phyloP scores from a whole-genome alignment of 2,113 vertebrate species.

The Myxocyprinus asiaticus region DNA sequence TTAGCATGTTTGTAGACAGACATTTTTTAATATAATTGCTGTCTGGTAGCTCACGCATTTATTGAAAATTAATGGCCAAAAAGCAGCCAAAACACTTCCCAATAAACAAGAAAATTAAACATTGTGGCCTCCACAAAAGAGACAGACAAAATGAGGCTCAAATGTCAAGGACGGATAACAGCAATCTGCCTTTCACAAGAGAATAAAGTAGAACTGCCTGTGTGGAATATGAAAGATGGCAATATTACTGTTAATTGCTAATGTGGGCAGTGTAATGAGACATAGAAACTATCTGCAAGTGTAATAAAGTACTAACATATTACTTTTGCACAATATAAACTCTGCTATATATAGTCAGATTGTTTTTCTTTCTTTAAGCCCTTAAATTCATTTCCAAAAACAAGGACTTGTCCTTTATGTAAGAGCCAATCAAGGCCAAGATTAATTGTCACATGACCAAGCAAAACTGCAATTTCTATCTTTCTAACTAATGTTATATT shows the following conservation, averaged over 20 bases:
- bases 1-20: neutral
- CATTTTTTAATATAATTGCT: slow-evolving; percentile 32
- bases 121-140: neutral
- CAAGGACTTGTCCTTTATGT: neutral
- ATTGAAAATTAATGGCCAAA: slow-evolving; percentile 10
- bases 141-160: slow-evolving; percentile 28
- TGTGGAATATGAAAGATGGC: neutral
- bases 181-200: slow-evolving; percentile 18
- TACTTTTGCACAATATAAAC: too few relatives aligned
- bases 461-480: neutral
- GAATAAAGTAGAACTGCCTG: neutral
- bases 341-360: too few relatives aligned
- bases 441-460: neutral
- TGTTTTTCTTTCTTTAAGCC: neutral
- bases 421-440: neutral
- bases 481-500: too few relatives aligned
- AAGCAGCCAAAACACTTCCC: slow-evolving; percentile 6
- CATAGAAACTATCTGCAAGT: too few relatives aligned
- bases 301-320: too few relatives aligned
- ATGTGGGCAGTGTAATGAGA: neutral
- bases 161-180: slow-evolving; percentile 49
- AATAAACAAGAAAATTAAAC: slow-evolving; percentile 7
- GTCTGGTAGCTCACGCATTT: neutral
- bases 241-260: neutral
- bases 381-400: neutral